Evolutionary conservation across 2,888 invertebrate genomes (phyloP), one percentile per base, ranked within the genome.

Genomic region (Cheilosia grossa): DNA sequence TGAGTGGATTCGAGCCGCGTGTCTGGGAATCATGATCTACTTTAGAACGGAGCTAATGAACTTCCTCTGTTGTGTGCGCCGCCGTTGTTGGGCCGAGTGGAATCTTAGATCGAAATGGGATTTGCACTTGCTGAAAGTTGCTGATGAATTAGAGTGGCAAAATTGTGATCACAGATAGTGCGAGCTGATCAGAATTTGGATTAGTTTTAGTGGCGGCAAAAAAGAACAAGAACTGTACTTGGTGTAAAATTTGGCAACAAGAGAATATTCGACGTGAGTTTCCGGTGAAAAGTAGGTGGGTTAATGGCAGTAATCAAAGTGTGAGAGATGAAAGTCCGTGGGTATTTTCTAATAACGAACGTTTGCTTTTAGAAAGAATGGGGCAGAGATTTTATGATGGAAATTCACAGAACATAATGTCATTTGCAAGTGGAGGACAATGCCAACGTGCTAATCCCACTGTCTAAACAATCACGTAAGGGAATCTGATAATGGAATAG

Each of bases 11-110:
- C 30, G 61, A 59, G 70, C 74, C 69, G 75, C 74, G 75, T 85
- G 63, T 85, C 70, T 74, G 56, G 51, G 81, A 81, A 75, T 85
- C 80, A 67, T 81, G 81, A 77, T 81, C 81, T 73, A 85, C 75
- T 85, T 81, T 81, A 61, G 30, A 77, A 67, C 49, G 44, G 67
- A 85, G 85, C 85, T 85, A 81, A 85, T 85, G 85, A 85, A 85
- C 85, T 85, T 77, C 75, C 67, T 80, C 40, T 40, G 30, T 61
- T 67, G 17, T 82, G 70, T 54, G 58, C 47, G 75, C 30, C 6
- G 30, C 40, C 54, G 54, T 19, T 61, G 67, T 63, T 67, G 51
- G 42, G 40, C 19, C 49, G 49, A 51, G 15, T 24, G 47, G 72
- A 63, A 72, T 83, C 80, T 75, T 70, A 33, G 44, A 75, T 75